Base-by-base conservation (phyloP, 2,797 vertebrate species). In the Karalla daura region DNA sequence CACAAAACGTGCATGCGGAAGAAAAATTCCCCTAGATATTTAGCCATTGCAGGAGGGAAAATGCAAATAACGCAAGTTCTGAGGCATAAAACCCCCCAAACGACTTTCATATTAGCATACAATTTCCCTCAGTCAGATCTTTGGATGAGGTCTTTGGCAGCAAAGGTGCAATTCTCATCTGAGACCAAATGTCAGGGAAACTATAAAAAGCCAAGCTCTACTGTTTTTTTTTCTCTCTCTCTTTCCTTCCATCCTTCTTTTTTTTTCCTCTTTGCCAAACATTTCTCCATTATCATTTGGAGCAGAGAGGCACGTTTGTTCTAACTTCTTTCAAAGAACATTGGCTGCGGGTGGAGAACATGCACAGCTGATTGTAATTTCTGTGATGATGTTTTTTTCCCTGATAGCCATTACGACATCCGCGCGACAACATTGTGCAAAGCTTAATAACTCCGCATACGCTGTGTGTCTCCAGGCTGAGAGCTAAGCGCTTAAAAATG, bases 171-270 rank as follows among this genome's bases (percentile, higher is more conserved):
- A 74, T 70, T 74, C 60, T 85, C 71, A 74, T 78, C 23, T 11
- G 68, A 78, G 59, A 82, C 60, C 66, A 72, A 87, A 68, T 80
- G 76, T 50, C 76, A 76, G 40, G 76, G 50, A 10, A 20, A 23
- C 35, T 74, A 78, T 72, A 67, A 86, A 80, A 50, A 56, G 41
- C 60, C 65, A 81, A 74, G 15, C 40, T 36, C 27, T 6, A 6
- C 30, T 54, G 24, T 45, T 41, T 45, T 7, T 11, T 8, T n/a
- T n/a, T n/a, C n/a, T n/a, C n/a, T n/a, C n/a, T n/a, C n/a, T n/a
- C n/a, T n/a, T n/a, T n/a, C n/a, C n/a, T 17, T 13, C 6, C 30
- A 30, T 49, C 10, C 8, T 2, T 12, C 8, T 3, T 53, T 21
- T 50, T 51, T 49, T 35, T 44, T 62, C 55, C 55, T 62, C 17